These are phyloP conservation scores for Xiphophorus hellerii DNA, from an alignment of 2,113 vertebrate species.

Conservation along the genomic window DNA sequence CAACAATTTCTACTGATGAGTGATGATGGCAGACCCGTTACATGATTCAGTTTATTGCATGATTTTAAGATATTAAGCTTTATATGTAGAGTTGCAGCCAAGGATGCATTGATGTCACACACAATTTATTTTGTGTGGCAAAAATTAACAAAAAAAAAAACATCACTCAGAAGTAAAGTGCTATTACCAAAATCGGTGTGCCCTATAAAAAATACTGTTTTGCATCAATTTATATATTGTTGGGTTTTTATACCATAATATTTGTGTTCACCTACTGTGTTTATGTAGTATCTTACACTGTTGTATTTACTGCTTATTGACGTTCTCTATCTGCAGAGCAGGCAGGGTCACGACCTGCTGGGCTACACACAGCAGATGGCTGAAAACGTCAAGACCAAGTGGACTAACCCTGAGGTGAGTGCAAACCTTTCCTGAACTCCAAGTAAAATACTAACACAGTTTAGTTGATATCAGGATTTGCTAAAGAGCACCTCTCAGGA, in stretches of 20 bases:
- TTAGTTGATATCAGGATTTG: background rate
- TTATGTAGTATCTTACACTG: background rate
- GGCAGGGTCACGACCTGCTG: slow-evolving; percentile 83
- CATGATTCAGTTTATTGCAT: background rate
- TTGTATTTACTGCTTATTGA: slow-evolving; percentile 40
- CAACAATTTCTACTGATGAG: slow-evolving; percentile 11
- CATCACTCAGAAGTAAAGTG: background rate
- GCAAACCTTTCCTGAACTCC: slow-evolving; percentile 9
- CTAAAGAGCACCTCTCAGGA: background rate
- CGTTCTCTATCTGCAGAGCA: slow-evolving; percentile 75
- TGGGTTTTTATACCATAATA: background rate
- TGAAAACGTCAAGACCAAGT: slow-evolving; percentile 88
- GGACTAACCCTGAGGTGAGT: slow-evolving; percentile 87
- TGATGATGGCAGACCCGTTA: background rate
- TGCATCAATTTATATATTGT: background rate
- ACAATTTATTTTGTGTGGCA: background rate
- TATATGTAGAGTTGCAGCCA: background rate
- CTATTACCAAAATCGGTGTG: no score
- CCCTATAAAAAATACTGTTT: background rate
- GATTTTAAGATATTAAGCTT: background rate
- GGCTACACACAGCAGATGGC: slow-evolving; percentile 85
- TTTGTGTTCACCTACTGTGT: background rate
- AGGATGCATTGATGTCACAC: background rate
- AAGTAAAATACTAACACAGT: background rate
- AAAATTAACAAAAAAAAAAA: background rate